Base-by-base conservation (phyloP, 1,140 invertebrate genomes). In the Rhopalosiphum maidis region DNA sequence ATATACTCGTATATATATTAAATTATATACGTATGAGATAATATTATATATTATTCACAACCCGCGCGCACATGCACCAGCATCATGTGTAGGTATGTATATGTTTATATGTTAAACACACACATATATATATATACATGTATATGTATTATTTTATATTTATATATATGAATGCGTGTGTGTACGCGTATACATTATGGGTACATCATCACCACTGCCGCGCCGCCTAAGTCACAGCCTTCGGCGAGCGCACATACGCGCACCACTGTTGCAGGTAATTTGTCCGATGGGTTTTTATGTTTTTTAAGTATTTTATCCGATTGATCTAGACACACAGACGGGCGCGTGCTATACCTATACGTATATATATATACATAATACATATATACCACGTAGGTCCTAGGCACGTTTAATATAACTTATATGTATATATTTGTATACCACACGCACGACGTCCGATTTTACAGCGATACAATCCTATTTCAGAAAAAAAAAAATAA, bases 391-490 rank as follows among this genome's bases (percentile, higher is more conserved):
- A 15, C 60, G 15, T 18, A n/a, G n/a, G 60, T 77, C 60, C 60
- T 77, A 77, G 60, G 60, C 60, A 77, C 60, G 60, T 77, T 77
- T 77, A 77, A 77, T 35, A n/a, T 35, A 77, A 51, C 48, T n/a
- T 68, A 77, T 77, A 77, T 46, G n/a, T 60, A 30, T n/a, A 68
- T 68, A 68, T 54, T 54, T 54, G 60, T 77, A n/a, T 77, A 77
- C 60, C 60, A 77, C 60, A 77, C 60, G 60, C 60, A 35, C 60
- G 60, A 77, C 60, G 60, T n/a, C 60, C n/a, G 60, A 77, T 77
- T 77, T 77, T 77, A 77, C 60, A n/a, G 60, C 60, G 60, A 77
- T 77, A 77, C 60, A 77, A n/a, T 77, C 60, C 60, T 77, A 77
- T 77, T 77, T 77, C 11, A n/a, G n/a, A 77, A 77, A n/a, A 68